Base-by-base conservation (phyloP, 2,797 vertebrate species). In the Acanthurus leucopareius region DNA sequence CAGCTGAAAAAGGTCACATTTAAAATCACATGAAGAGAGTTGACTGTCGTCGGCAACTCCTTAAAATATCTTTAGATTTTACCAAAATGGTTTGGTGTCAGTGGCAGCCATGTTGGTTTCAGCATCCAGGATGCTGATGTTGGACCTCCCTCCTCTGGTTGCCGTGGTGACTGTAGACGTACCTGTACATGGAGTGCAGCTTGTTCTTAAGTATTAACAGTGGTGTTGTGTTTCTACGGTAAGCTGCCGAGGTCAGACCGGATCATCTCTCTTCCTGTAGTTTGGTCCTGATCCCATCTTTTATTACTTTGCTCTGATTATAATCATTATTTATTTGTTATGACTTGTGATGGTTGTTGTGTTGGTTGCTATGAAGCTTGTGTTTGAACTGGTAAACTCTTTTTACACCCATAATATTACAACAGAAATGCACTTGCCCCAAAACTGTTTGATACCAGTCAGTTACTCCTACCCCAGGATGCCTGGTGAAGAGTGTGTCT, bases 81-180 rank as follows among this genome's bases (percentile, higher is more conserved):
- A 57, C 42, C 19, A 16, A 48, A 17, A 14, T 4, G 14, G 60
- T 56, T n/a, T 2, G 32, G 1, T 8, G 16, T 42, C 48, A 28
- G 62, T 54, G 9, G 52, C 63, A 19, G 68, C 61, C 58, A 47
- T 9, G 71, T 64, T 62, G 78, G 63, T 44, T 32, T 32, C 4
- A 32, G 28, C 28, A 32, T 32, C 28, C 28, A 32, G 45, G 42
- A 51, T 5, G 22, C 59, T 52, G 47, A 35, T 14, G 32, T 42
- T 11, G 10, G 54, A 17, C 13, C 32, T 59, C 44, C 14, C 20
- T 20, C 25, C 64, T 58, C 44, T n/a, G 22, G 77, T 84, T 75
- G 28, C 81, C 35, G 10, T 82, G 79, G 73, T 61, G 69, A 87
- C 8, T 73, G 65, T 73, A 75, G 65, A 59, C 83, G 70, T 81